Conservation (phyloP, 2,113 vertebrate genomes). For the Podiceps cristatus region DNA sequence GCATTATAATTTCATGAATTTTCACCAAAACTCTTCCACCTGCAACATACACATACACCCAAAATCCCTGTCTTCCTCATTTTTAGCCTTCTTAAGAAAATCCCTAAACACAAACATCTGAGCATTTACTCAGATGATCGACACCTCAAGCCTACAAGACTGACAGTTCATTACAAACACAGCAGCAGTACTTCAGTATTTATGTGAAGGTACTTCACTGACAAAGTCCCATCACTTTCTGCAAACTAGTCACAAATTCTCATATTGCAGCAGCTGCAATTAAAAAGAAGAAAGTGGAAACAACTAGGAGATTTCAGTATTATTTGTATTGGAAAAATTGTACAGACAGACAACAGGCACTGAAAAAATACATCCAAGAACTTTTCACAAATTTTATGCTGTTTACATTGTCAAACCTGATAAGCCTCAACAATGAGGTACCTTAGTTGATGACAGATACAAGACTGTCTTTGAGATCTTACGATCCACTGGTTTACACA, state of each 20-base stretch:
- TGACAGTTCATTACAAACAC: background rate
- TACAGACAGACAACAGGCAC: rapidly evolving
- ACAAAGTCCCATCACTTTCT: background rate
- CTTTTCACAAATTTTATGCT: background rate
- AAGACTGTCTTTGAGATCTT: background rate
- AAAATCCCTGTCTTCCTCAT: background rate
- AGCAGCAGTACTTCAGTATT: background rate
- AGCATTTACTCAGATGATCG: background rate
- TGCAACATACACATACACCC: background rate
- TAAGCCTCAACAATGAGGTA: background rate
- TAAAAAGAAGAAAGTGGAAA: background rate
- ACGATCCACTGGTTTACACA: background rate
- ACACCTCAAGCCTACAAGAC: background rate
- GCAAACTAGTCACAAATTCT: background rate
- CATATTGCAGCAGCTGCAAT: background rate
- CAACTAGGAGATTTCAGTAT: background rate
- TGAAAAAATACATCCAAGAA: background rate
- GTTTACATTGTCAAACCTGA: background rate
- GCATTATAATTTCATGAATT: background rate
- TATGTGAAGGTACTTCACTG: background rate
- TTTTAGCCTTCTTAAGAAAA: background rate
- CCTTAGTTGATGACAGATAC: background rate
- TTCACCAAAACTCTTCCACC: background rate
- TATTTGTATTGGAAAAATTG: background rate
- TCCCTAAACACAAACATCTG: background rate